Percentiles rank a stretch among this genome's conserved stretches.
Conservation (phyloP, 2,797 vertebrate species). For the Eulemur coronatus region DNA sequence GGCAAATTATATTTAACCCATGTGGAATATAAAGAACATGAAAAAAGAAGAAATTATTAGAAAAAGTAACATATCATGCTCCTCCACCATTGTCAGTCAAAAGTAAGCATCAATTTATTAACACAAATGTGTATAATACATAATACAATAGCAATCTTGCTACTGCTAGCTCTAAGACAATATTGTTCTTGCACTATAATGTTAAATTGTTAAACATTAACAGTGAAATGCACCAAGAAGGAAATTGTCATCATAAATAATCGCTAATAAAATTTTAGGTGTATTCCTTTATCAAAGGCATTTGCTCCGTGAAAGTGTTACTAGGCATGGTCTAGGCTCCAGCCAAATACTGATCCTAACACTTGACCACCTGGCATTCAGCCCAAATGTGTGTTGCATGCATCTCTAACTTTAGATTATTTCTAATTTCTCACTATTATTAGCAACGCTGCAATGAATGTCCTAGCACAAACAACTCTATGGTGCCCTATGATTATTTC, state of each 20-base stretch:
- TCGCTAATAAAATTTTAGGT: neutral
- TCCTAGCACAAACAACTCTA: slow-evolving; percentile 29
- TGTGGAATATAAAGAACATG: neutral
- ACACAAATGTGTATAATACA: neutral
- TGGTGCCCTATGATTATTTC: neutral
- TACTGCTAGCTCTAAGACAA: neutral
- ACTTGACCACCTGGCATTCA: slow-evolving; percentile 1
- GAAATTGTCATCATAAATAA: neutral
- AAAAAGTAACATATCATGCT: neutral
- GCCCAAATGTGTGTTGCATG: neutral
- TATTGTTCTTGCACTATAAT: neutral
- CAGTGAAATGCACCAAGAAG: neutral
- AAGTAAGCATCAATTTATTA: neutral
- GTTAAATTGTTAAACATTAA: neutral
- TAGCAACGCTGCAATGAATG: slow-evolving; percentile 34
- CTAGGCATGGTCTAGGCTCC: neutral
- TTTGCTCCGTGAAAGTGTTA: neutral
- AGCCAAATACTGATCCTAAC: neutral
- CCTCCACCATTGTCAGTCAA: neutral
- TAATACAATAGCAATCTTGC: neutral
- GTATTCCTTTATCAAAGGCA: neutral
- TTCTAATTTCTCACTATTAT: slow-evolving; percentile 53
- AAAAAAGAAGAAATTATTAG: slow-evolving; percentile 7
- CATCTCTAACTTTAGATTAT: slow-evolving; percentile 33
- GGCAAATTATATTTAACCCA: neutral